Conservation (phyloP, 2,797 vertebrate genomes). For the Phoebastria nigripes region DNA sequence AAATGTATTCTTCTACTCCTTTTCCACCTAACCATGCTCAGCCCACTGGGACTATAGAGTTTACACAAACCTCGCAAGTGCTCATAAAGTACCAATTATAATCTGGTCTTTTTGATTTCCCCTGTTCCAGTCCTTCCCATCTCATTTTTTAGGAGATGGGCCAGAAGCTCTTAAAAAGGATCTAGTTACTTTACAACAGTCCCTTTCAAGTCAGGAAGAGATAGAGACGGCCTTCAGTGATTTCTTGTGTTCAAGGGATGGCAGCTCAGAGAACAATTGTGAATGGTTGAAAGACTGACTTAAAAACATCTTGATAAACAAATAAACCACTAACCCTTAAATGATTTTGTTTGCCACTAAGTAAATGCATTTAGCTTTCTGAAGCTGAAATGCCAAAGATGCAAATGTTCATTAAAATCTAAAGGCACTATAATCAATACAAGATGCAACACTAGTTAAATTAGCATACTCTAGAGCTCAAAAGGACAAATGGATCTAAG, state of each 20-base stretch:
- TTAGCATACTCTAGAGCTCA: neutral
- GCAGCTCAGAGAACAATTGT: constrained; percentile 30
- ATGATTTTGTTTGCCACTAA: neutral
- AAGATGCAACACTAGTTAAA: neutral
- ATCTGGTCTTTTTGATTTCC: neutral
- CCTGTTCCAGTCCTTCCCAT: neutral
- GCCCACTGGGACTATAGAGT: neutral
- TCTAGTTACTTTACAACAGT: neutral
- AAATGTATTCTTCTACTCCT: neutral
- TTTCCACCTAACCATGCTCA: neutral
- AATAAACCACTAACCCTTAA: neutral
- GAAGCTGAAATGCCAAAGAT: neutral
- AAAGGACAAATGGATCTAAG: neutral
- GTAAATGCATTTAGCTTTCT: neutral
- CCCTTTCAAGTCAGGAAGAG: neutral
- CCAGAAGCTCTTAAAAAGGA: constrained; percentile 23
- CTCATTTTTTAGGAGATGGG: neutral
- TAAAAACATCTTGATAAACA: constrained; percentile 38
- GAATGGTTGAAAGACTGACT: constrained; percentile 9
- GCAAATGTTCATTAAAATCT: neutral
- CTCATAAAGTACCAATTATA: neutral
- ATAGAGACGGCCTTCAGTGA: constrained; percentile 11
- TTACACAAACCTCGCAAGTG: neutral
- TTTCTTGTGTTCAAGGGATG: neutral
- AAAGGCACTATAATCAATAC: neutral